Percentiles rank a stretch among this genome's conserved stretches.
phyloP scores from a whole-genome alignment of 2,113 vertebrate species.

The Odontophorus gujanensis region DNA sequence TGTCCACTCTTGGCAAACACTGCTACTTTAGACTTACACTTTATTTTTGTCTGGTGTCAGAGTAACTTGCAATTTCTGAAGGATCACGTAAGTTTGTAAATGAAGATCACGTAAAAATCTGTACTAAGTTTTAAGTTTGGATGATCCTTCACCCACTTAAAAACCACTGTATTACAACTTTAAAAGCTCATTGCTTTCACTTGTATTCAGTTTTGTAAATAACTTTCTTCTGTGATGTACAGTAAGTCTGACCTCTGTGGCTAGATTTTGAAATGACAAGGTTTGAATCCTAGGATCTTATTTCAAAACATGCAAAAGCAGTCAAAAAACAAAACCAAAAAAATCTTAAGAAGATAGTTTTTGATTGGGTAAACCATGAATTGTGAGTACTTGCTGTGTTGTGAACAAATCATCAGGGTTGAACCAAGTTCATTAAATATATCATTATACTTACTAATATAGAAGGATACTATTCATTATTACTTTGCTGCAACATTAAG shows the following conservation, averaged over 20 bases:
- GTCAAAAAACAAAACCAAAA: background rate
- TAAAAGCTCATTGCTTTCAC: background rate
- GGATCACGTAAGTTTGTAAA: background rate
- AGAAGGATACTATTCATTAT: background rate
- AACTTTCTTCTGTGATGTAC: background rate
- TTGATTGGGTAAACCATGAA: background rate
- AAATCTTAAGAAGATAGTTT: background rate
- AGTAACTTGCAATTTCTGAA: background rate
- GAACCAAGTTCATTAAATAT: background rate
- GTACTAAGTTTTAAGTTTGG: background rate
- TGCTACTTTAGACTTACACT: background rate
- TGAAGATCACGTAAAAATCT: background rate
- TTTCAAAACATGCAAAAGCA: background rate
- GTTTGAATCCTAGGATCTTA: background rate
- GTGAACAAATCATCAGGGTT: background rate
- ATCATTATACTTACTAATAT: background rate
- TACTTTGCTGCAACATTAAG: background rate
- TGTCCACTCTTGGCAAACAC: background rate
- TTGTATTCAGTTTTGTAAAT: background rate
- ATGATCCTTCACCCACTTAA: background rate
- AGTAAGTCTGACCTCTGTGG: background rate
- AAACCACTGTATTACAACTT: background rate
- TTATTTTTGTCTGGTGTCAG: background rate
- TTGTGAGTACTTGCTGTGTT: background rate
- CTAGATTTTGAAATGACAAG: background rate